A percentile compares a stretch with the other conserved stretches of the same genome.
Conservation (phyloP, 2,113 vertebrate species). For the Microcebus murinus region DNA sequence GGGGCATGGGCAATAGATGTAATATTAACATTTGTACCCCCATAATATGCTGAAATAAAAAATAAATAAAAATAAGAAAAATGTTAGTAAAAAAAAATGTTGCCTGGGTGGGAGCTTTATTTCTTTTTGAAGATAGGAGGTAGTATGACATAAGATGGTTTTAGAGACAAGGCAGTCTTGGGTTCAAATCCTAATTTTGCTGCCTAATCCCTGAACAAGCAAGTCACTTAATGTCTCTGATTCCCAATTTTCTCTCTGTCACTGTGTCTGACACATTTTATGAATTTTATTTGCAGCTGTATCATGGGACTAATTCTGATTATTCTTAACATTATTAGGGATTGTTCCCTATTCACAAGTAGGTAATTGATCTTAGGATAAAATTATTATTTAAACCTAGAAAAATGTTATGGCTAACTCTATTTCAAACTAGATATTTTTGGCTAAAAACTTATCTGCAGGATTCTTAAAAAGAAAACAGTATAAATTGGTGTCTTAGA, state of each 20-base stretch:
- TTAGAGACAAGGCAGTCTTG: conserved; percentile 9
- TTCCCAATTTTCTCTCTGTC: background rate
- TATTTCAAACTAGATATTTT: conserved; percentile 13
- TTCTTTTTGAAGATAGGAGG: background rate
- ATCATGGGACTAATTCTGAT: conserved; percentile 48
- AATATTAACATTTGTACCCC: too few relatives aligned
- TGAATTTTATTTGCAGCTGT: background rate
- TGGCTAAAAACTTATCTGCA: background rate
- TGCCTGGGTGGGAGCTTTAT: background rate
- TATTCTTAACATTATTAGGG: conserved; percentile 16
- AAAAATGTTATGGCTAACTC: conserved; percentile 17
- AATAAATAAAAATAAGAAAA: too few relatives aligned
- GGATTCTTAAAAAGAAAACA: conserved; percentile 41
- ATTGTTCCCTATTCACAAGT: conserved; percentile 9
- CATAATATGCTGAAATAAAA: too few relatives aligned
- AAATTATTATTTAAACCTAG: conserved; percentile 12
- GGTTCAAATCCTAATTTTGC: conserved; percentile 18
- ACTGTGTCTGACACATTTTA: background rate
- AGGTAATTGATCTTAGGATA: background rate
- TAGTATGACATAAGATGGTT: background rate
- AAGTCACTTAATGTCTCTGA: conserved; percentile 8
- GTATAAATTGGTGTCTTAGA: background rate
- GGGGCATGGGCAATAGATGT: too few relatives aligned
- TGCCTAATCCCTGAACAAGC: background rate
- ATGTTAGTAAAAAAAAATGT: background rate